Evolutionary conservation across 1,140 invertebrate genomes (phyloP), one percentile per base, ranked within the genome.

Genomic region (Megalonaias nervosa): DNA sequence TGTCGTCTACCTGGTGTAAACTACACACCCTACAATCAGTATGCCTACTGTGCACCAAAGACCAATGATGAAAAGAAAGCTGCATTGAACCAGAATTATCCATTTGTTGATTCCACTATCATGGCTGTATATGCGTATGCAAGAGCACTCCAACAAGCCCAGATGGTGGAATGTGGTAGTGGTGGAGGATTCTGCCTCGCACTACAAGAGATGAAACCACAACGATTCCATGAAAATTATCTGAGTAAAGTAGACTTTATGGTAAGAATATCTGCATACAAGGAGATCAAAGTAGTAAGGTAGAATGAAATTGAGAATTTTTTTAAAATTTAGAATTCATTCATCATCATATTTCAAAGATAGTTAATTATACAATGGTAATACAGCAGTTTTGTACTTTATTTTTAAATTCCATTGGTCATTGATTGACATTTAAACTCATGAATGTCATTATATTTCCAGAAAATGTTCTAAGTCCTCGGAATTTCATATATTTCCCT

Each of bases 81-180:
- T 48, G 71, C 71, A 2, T 61, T 72, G 56, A n/a, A 74, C 57
- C 68, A 85, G 84, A 69, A 77, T 75, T 67, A 60, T 38, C 55
- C 76, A 0, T 85, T 74, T 61, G 82, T 86, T 12, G 84, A 85
- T 26, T 73, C 75, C 15, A 82, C 84, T 1, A 80, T 89, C 21
- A 80, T 81, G 57, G 83, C 84, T 14, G 82, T 89, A n/a, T 85
- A 81, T 67, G 80, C 86, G 3, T 88, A 83, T 78, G 86, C 85
- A 0, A 82, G 81, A 17, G 85, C 86, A 1, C 55, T 88, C 19
- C 74, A 74, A 13, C 57, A 67, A 4, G 83, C 85, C 15, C 82
- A 84, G 23, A 1, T 59, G 64, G 59, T 26, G 5, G 72, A 55
- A 6, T 88, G 87, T 79, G 75, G 76, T 1, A 69, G 66, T 14